Evolutionary conservation across 2,113 vertebrate species (phyloP).

Genomic region (Neopipo cinnamomea): DNA sequence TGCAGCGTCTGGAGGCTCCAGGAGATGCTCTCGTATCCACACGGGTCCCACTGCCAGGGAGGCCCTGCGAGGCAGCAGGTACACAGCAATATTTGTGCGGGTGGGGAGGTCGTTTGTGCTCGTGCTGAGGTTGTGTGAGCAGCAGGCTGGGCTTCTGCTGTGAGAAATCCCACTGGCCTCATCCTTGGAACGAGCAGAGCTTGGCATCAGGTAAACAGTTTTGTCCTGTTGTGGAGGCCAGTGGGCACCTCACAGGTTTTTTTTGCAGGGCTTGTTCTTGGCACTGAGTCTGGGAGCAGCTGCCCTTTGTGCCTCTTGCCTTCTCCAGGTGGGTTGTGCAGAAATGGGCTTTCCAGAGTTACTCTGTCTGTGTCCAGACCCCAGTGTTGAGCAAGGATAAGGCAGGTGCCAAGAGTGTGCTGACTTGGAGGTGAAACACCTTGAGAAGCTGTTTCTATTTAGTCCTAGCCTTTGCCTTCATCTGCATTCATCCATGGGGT

Average conservation of each 20-base stretch:
- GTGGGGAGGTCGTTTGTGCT: background rate
- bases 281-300: background rate
- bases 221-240: background rate
- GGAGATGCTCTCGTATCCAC: background rate
- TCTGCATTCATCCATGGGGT: background rate
- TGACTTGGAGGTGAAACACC: background rate
- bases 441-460: background rate
- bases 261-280: background rate
- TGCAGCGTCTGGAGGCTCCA: background rate
- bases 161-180: background rate
- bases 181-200: background rate
- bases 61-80: background rate
- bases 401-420: rapidly evolving
- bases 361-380: rapidly evolving
- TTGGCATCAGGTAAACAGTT: background rate
- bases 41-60: rapidly evolving
- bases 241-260: rapidly evolving
- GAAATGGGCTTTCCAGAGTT: background rate
- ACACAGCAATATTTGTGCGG: rapidly evolving
- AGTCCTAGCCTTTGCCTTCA: background rate
- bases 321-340: background rate
- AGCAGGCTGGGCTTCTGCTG: background rate
- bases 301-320: rapidly evolving
- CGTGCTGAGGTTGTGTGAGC: rapidly evolving
- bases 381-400: background rate